Conservation (phyloP, 2,113 vertebrate genomes). For the Eulemur rufifrons region DNA sequence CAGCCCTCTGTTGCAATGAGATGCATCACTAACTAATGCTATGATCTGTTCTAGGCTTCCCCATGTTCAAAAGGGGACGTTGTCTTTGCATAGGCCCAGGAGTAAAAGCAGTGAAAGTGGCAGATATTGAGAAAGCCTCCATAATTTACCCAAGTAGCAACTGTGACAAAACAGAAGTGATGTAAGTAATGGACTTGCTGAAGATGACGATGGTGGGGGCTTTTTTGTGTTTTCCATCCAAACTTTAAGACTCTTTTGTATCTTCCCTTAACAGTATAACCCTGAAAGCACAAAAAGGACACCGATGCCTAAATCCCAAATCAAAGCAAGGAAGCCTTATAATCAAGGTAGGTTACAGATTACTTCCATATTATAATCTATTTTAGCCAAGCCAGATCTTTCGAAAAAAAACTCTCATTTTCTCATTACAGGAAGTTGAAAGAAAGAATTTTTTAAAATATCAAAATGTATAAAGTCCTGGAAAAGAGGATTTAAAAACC, state of each 20-base stretch:
- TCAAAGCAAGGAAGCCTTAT: conserved; percentile 68
- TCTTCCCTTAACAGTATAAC: conserved; percentile 66
- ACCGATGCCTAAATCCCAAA: conserved; percentile 61
- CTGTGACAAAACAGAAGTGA: conserved; percentile 70
- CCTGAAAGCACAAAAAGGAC: conserved; percentile 56
- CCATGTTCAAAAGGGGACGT: conserved; percentile 48
- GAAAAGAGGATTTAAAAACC: conserved; percentile 32
- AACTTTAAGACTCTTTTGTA: not conserved
- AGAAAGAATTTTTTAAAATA: conserved; percentile 50
- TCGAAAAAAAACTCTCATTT: conserved; percentile 36
- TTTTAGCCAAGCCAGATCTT: conserved; percentile 10
- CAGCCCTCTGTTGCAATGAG: not conserved
- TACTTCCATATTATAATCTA: not conserved
- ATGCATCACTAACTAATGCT: not conserved
- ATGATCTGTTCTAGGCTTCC: conserved; percentile 61
- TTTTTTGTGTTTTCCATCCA: not conserved
- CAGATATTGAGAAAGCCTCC: conserved; percentile 45
- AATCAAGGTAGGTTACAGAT: conserved; percentile 53
- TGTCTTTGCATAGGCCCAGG: conserved; percentile 63
- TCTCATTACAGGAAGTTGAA: conserved; percentile 61
- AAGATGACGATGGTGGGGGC: not conserved
- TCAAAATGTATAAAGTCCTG: not conserved
- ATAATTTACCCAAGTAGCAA: conserved; percentile 56
- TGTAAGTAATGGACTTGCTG: conserved; percentile 55
- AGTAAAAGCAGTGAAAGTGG: conserved; percentile 42